Percentiles rank a stretch among this genome's conserved stretches.
phyloP scores from a whole-genome alignment of 2,113 vertebrate genomes.

The Periophthalmodon schlosseri region DNA sequence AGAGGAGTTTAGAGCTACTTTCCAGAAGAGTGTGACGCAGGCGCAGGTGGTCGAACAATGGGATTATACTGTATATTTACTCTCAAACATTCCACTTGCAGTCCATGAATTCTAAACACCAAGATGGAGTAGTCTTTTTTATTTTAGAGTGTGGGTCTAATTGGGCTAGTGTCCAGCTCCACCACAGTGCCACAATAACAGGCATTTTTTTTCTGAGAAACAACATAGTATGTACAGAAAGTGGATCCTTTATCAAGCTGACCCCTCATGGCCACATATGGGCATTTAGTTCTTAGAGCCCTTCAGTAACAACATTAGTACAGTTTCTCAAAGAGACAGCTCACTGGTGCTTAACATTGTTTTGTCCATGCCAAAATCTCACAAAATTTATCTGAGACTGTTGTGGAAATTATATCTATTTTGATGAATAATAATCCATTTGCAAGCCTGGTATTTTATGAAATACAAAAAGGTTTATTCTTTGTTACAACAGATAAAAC shows the following conservation, averaged over 20 bases:
- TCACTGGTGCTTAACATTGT: too few species aligned
- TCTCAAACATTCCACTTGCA: conserved; percentile 8
- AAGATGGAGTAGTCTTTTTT: conserved; percentile 6
- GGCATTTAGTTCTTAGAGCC: too few species aligned
- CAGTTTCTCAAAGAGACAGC: too few species aligned
- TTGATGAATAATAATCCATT: too few species aligned
- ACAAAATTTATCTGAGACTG: too few species aligned
- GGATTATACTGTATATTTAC: conserved; percentile 15
- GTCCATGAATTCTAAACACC: neutral
- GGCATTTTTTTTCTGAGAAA: conserved; percentile 18
- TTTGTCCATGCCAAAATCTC: too few species aligned
- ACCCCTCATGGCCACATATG: too few species aligned
- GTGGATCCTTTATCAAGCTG: conserved; percentile 2
- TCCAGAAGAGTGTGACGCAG: conserved; percentile 21
- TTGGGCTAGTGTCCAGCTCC: conserved; percentile 12
- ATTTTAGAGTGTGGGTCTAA: conserved; percentile 27
- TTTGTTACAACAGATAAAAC: too few species aligned
- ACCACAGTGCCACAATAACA: conserved; percentile 16
- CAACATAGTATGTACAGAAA: conserved; percentile 1
- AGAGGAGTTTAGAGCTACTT: conserved; percentile 25
- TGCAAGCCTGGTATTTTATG: too few species aligned
- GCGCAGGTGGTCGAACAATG: conserved; percentile 19
- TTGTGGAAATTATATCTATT: too few species aligned
- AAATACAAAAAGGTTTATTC: too few species aligned
- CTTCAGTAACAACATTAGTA: too few species aligned